These are phyloP conservation scores for Pachypsylla venusta DNA, from an alignment of 1,140 invertebrate genomes.

Conservation along the genomic window DNA sequence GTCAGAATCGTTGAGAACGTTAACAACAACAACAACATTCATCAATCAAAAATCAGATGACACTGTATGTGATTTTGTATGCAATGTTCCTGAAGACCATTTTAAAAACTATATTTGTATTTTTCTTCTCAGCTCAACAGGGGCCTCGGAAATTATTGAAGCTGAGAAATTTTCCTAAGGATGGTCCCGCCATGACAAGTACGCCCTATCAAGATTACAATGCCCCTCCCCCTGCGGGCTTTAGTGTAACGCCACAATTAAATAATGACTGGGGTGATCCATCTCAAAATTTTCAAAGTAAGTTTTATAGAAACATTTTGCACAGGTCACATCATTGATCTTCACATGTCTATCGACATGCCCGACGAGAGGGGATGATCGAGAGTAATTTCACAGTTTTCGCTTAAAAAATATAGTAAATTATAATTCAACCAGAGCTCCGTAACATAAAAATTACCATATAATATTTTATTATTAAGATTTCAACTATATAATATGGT, in stretches of 20 bases:
- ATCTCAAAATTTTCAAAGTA: background rate
- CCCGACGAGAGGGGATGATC: no score
- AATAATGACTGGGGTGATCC: background rate
- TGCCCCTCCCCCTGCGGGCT: background rate
- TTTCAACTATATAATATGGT: no score
- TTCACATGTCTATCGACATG: no score
- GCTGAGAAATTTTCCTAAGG: background rate
- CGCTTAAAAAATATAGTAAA: no score
- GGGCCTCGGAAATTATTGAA: slow-evolving; percentile 2
- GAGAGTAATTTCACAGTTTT: no score
- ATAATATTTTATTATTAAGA: no score
- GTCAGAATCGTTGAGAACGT: background rate
- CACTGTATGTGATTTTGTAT: no score
- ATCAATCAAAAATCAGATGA: no score
- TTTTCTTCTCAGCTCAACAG: background rate
- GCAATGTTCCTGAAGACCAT: background rate
- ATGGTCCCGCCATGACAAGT: slow-evolving; percentile 4
- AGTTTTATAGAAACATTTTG: background rate
- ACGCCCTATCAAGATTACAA: background rate
- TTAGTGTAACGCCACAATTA: background rate
- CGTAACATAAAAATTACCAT: no score
- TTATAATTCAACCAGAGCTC: no score
- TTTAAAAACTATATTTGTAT: background rate
- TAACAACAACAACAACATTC: background rate
- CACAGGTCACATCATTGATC: no score